These are phyloP conservation scores for Knipowitschia caucasica DNA, from an alignment of 2,797 vertebrate species.

Conservation along the genomic window DNA sequence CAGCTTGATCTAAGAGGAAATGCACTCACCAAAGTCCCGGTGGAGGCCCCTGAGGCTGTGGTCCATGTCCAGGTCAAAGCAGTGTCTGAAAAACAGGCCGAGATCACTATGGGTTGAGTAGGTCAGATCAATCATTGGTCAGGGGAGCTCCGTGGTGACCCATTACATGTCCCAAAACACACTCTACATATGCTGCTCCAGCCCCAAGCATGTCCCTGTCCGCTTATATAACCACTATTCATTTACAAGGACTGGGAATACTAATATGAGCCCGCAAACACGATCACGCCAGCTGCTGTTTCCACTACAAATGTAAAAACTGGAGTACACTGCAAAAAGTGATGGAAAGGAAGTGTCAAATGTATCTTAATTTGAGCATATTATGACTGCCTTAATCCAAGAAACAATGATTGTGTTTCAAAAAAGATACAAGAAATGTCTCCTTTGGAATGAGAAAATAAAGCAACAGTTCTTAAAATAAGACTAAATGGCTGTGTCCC, in stretches of 20 bases:
- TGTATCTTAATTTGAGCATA: no score
- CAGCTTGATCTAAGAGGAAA: neutral
- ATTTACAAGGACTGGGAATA: neutral
- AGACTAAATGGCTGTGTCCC: no score
- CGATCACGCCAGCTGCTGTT: neutral
- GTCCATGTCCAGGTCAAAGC: conserved; percentile 80
- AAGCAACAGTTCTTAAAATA: no score
- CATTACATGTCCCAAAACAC: conserved; percentile 48
- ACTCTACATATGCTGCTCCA: conserved; percentile 23
- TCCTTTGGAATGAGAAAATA: no score
- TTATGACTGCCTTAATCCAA: no score
- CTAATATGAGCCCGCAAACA: neutral
- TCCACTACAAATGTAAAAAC: no score
- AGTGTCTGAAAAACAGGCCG: conserved; percentile 73
- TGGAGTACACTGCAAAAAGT: no score
- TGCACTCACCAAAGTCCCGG: conserved; percentile 67
- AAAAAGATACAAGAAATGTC: no score
- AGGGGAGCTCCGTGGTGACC: conserved; percentile 49
- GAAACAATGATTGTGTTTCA: no score
- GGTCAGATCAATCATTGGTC: conserved; percentile 54
- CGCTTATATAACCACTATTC: neutral
- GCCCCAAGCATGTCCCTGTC: conserved; percentile 8
- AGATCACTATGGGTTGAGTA: conserved; percentile 28
- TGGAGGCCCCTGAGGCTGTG: conserved; percentile 75
- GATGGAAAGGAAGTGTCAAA: no score